These are phyloP conservation scores for Zygogramma bicolorata DNA, from an alignment of 2,888 invertebrate species.

Conservation along the genomic window DNA sequence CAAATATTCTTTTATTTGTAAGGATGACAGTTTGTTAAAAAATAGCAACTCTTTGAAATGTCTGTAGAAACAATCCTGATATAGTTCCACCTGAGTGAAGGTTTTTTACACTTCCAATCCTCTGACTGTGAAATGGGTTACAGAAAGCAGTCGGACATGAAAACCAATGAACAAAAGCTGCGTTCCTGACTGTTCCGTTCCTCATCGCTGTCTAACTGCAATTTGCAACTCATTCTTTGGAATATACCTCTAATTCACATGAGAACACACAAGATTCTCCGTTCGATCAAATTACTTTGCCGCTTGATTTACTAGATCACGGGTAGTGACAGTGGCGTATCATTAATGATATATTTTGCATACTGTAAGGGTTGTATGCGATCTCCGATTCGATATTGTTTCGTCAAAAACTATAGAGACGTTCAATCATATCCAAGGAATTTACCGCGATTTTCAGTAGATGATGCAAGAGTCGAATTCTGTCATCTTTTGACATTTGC, in stretches of 20 bases:
- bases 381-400: too few relatives aligned
- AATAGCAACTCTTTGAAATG: background rate
- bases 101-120: background rate
- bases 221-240: constrained; percentile 31
- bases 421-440: too few relatives aligned
- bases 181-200: background rate
- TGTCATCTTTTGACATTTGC: too few relatives aligned
- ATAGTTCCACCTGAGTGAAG: background rate
- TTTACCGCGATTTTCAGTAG: too few relatives aligned
- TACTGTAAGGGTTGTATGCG: too few relatives aligned
- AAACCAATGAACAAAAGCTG: background rate
- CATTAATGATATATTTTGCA: too few relatives aligned
- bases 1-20: too few relatives aligned
- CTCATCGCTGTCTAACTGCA: constrained; percentile 7
- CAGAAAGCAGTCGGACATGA: constrained; percentile 3
- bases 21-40: too few relatives aligned
- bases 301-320: constrained; percentile 29
- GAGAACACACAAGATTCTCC: constrained; percentile 26
- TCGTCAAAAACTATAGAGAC: too few relatives aligned
- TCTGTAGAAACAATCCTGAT: background rate
- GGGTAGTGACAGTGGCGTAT: background rate
- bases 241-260: constrained; percentile 24
- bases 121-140: background rate
- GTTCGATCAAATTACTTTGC: constrained; percentile 26
- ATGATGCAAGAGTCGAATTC: too few relatives aligned